Base-by-base conservation (phyloP, 1,140 invertebrate species). In the Araneus ventricosus region DNA sequence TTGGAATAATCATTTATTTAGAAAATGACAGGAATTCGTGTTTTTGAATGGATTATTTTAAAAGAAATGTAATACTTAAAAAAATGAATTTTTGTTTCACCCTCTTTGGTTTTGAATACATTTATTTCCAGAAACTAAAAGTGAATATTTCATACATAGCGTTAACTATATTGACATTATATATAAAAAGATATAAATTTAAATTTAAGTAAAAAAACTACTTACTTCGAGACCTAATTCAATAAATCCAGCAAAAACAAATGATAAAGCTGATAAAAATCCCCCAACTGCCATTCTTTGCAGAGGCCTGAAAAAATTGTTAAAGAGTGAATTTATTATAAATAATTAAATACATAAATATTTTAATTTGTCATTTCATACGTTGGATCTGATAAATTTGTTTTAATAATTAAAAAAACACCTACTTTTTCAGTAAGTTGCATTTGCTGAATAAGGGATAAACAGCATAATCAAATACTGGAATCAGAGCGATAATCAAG, bases 191-290 rank as follows among this genome's bases (percentile, higher is more conserved):
- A 52, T 52, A 14, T 52, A 7, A 4, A 5, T 5, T 41, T 41
- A 41, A 41, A 41, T 2, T 0, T 1, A 52, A 0, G 17, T 52
- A 14, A 52, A 20, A 37, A 14, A 22, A 37, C 10, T 30, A 27
- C 24, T 87, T 94, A 88, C 97, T 96, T 99, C 97, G 52, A 99
- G 95, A 94, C 97, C 95, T 2, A 98, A 94, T 96, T 99, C 98
- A 4, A 99, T 96, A 61, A 98, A 94, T n/a, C 97, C 98, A 34
- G 99, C 98, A 63, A 99, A 96, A 30, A 98, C 95, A 95, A 99
- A 99, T 0, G 99, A 97, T 5, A 97, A 52, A 8, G 97, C 97
- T 17, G 98, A 98, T 3, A 99, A 95, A 30, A 98, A 94, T 88
- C 98, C 98, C 39, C 99, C 99, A 85, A 96, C 95, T 0, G 96